Conservation (phyloP, 2,888 invertebrate species). For the Acronicta leporina region DNA sequence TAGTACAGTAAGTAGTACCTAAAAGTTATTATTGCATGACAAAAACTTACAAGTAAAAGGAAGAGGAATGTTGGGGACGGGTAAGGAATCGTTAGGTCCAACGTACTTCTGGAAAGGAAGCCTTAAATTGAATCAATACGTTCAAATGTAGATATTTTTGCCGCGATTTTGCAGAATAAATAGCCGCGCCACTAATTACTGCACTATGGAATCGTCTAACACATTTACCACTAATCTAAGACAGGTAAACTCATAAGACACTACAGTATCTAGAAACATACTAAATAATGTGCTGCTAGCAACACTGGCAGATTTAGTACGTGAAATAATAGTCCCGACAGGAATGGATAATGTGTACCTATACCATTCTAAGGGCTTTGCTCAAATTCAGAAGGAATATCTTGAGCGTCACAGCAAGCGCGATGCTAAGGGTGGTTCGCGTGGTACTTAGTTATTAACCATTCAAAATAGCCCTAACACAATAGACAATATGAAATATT, state of each 20-base stretch:
- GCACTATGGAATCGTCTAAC: slow-evolving; percentile 22
- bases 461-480: too few relatives aligned
- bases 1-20: slow-evolving; percentile 45
- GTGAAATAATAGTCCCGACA: not conserved
- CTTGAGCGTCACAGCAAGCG: not conserved
- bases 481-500: too few relatives aligned
- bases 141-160: slow-evolving; percentile 23
- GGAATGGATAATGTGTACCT: not conserved
- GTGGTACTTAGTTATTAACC: too few relatives aligned
- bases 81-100: slow-evolving; percentile 75
- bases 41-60: slow-evolving; percentile 65
- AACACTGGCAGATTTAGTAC: not conserved
- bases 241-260: not conserved
- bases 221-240: not conserved
- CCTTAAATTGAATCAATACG: slow-evolving; percentile 37
- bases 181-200: slow-evolving; percentile 36
- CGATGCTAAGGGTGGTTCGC: too few relatives aligned
- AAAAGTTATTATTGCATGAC: slow-evolving; percentile 34
- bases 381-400: not conserved
- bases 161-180: slow-evolving; percentile 15
- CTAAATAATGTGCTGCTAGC: not conserved
- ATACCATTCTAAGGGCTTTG: not conserved
- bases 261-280: not conserved
- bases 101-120: slow-evolving; percentile 83
- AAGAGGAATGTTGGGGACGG: slow-evolving; percentile 64